These are phyloP conservation scores for Drosophila tropicalis DNA, from an alignment of 1,140 invertebrate genomes.

Conservation along the genomic window DNA sequence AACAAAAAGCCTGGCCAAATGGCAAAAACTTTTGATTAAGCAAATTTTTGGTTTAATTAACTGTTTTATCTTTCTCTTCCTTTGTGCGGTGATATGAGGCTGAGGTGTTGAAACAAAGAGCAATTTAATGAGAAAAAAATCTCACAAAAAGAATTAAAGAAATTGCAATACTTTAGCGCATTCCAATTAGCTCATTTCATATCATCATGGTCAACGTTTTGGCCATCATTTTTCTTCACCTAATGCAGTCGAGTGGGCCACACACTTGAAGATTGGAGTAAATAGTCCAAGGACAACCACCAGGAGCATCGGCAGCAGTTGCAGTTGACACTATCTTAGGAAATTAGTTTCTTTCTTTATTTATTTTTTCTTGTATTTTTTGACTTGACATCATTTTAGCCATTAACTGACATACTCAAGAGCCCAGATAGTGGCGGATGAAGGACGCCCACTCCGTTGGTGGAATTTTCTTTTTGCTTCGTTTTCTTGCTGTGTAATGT, in stretches of 20 bases:
- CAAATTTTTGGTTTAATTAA: slow-evolving; percentile 60
- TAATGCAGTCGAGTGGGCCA: slow-evolving; percentile 51
- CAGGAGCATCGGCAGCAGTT: slow-evolving; percentile 33
- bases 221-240: slow-evolving; percentile 29
- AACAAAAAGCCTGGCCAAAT: slow-evolving; percentile 18
- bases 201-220: slow-evolving; percentile 20
- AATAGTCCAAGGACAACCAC: slow-evolving; percentile 24
- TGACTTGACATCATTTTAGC: slow-evolving; percentile 61
- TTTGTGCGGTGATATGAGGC: neutral
- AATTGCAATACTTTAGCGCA: slow-evolving; percentile 2
- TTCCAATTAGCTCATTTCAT: slow-evolving; percentile 38
- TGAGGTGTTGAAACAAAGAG: neutral
- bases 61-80: slow-evolving; percentile 38
- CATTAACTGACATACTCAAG: slow-evolving; percentile 44
- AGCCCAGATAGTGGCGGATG: neutral
- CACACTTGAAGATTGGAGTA: slow-evolving; percentile 33
- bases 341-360: slow-evolving; percentile 64
- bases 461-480: slow-evolving; percentile 5
- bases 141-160: neutral
- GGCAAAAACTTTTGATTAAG: slow-evolving; percentile 47
- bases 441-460: slow-evolving; percentile 1
- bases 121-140: neutral
- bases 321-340: slow-evolving; percentile 66
- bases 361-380: slow-evolving; percentile 29
- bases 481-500: slow-evolving; percentile 48